Base-by-base conservation (phyloP, 2,797 vertebrate genomes). In the Vireo griseus region DNA sequence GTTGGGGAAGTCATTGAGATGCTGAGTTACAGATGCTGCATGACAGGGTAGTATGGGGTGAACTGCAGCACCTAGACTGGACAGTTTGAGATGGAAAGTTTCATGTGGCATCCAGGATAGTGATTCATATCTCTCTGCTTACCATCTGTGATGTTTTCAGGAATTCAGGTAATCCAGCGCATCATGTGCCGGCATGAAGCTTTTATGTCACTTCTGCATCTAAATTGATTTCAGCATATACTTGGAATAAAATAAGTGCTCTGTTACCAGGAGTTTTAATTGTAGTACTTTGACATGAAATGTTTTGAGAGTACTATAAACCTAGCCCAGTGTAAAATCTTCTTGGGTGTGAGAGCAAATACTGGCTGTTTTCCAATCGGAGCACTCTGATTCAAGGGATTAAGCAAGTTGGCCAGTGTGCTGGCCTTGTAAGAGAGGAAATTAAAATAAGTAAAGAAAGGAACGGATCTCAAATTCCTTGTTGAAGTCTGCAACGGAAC, bases 51-150 rank as follows among this genome's bases (percentile, higher is more conserved):
- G 18, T 71, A 76, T 29, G 8, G 66, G 33, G 22, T 85, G 74
- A 87, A 59, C 37, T 0, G 1, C 37, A 37, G 10, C 29, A 76
- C 20, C 31, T 48, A 18, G 25, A 12, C 22, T 71, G 59, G 45
- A 39, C 3, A 11, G 12, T 62, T 48, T 59, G 71, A 52, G 58
- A 33, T 59, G 14, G 13, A 73, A 89, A 26, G n/a, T 73, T 87
- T 76, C 0, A 0, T 52, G 31, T 45, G 26, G 21, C 52, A 68
- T 61, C 50, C 75, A 48, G 40, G 20, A 10, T 17, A n/a, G n/a
- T 19, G 55, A 84, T 59, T 92, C 13, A 68, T 40, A 35, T 25
- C 29, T 81, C 33, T 11, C 11, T 81, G 16, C 20, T 33, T 20
- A 17, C 55, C 8, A 20, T 62, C 39, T 4, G 0, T 52, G 72